Conservation (phyloP, 2,113 vertebrate genomes). For the Rhinolophus sinicus region DNA sequence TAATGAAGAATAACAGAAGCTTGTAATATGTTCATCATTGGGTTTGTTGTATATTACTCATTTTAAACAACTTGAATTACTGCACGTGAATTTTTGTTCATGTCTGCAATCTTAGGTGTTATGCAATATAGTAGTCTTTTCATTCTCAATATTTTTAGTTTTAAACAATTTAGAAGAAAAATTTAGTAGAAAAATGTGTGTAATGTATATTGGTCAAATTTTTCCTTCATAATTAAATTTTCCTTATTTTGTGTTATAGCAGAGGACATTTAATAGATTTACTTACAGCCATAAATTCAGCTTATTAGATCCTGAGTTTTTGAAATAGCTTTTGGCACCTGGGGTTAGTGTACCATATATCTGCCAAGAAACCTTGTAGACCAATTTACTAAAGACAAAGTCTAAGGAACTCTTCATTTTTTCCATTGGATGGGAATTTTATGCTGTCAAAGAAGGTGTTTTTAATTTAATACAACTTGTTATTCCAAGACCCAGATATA, state of each 20-base stretch:
- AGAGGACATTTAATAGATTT: background rate
- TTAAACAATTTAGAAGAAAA: slow-evolving; percentile 25
- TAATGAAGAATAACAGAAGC: background rate
- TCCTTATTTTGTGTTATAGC: background rate
- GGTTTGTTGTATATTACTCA: background rate
- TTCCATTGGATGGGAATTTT: background rate
- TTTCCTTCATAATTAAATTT: slow-evolving; percentile 36
- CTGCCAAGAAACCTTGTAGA: background rate
- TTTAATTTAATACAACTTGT: background rate
- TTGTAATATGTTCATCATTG: background rate
- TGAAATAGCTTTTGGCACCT: background rate
- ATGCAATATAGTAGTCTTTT: background rate
- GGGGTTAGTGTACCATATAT: background rate
- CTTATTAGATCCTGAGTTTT: background rate
- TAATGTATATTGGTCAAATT: background rate
- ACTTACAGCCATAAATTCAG: background rate
- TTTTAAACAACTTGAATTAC: background rate
- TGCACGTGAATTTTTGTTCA: slow-evolving; percentile 15
- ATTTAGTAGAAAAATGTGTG: background rate
- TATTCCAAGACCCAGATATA: background rate
- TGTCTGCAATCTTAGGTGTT: background rate
- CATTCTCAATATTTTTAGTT: slow-evolving; percentile 43
- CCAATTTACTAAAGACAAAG: background rate
- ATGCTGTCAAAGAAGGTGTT: background rate
- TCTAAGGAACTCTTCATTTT: background rate